Evolutionary conservation across 2,888 invertebrate species (phyloP), one percentile per base, ranked within the genome.

Genomic region (Pristionchus maxplancki): DNA sequence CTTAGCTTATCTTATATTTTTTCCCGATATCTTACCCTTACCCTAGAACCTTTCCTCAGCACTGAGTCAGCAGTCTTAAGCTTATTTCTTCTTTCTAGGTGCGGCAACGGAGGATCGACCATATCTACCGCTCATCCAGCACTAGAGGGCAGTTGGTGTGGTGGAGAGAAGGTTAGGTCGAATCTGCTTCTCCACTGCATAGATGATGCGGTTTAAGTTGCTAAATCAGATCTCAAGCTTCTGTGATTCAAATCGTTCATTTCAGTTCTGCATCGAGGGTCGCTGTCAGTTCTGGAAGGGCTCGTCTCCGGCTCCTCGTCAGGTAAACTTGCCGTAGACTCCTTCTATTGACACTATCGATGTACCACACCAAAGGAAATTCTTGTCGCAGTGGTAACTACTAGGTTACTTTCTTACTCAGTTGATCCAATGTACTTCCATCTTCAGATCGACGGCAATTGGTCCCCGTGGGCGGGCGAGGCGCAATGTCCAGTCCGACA

Each of bases 61-160:
- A n/a, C n/a, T n/a, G n/a, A n/a, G n/a, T n/a, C n/a, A n/a, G n/a
- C n/a, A n/a, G n/a, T n/a, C n/a, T n/a, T n/a, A n/a, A n/a, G n/a
- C n/a, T n/a, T 8, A 50, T 20, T 50, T 94, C 94, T 94, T 20
- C 1, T 20, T 50, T 17, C 20, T 11, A 50, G 50, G 50, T 58
- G 94, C 87, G 94, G 94, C 40, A 95, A 94, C 86, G 93, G 93
- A 83, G 94, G 94, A 15, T 94, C 94, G 28, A 94, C 94, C 8
- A 95, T 94, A 20, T 94, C 94, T 24, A 94, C 94, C 8, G 94
- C 94, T n/a, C 94, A 94, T 91, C 94, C 94, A 1, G 94, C 94
- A 0, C 88, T 94, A 13, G 94, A 94, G 90, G 94, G 94, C 31
- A 94, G 93, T 88, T 94, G 94, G 93, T 94, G 94, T 88, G 94